Conservation (phyloP, 30 jellyfish, hydroid and myxozoan genomes). For the Calvadosia cruxmelitensis region DNA sequence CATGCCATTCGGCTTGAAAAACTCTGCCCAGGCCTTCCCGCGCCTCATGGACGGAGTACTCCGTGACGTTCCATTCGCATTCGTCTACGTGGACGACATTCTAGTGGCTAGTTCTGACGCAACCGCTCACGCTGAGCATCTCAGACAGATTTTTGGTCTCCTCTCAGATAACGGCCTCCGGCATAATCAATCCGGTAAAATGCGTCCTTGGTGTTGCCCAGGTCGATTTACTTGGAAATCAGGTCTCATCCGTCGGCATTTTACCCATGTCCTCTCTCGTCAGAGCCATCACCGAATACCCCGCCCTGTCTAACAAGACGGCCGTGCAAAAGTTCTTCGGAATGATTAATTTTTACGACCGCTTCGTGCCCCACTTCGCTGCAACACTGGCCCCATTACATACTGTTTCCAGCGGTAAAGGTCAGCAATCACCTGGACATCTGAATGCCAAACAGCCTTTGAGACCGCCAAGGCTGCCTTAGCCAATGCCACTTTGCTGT, state of each 20-base stretch:
- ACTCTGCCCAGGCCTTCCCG: constrained; percentile 40
- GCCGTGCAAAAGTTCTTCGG: too few species aligned
- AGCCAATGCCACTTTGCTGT: too few species aligned
- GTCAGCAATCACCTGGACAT: too few species aligned
- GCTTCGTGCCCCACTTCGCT: too few species aligned
- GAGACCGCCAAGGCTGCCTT: too few species aligned
- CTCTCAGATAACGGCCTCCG: constrained; percentile 15
- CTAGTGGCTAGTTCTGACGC: constrained; percentile 18
- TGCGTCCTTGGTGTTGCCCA: constrained; percentile 12
- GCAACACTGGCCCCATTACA: too few species aligned
- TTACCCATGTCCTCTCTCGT: constrained; percentile 22
- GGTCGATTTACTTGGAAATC: constrained; percentile 29
- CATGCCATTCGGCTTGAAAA: constrained; percentile 38
- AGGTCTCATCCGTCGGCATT: constrained; percentile 27
- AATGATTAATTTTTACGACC: too few species aligned
- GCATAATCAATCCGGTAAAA: constrained; percentile 22
- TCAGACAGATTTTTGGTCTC: constrained; percentile 14
- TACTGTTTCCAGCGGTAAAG: too few species aligned
- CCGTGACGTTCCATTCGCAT: constrained; percentile 27
- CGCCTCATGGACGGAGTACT: constrained; percentile 29
- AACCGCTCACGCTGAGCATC: constrained; percentile 26
- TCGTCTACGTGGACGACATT: constrained; percentile 30
- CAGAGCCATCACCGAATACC: too few species aligned
- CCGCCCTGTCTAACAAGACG: too few species aligned
- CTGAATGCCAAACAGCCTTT: too few species aligned